These are phyloP conservation scores for Sitta europaea DNA, from an alignment of 2,113 vertebrate genomes.

Conservation along the genomic window DNA sequence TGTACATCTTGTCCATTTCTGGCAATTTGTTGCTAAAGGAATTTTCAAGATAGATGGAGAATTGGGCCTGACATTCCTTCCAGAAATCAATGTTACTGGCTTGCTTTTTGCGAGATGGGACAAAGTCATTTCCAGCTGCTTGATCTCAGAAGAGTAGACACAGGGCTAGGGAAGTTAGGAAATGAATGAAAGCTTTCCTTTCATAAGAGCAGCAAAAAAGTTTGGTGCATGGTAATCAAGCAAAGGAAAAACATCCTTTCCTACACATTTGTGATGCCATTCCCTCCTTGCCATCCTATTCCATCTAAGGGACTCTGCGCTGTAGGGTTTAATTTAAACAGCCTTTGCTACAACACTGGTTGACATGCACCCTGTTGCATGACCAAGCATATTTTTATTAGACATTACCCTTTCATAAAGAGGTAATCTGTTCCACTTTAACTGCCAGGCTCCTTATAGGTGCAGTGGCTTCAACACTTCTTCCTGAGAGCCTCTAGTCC, in stretches of 20 bases:
- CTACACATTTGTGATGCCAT: not conserved
- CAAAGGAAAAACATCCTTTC: not conserved
- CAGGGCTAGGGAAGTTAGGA: not conserved
- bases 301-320: not conserved
- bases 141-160: not conserved
- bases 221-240: not conserved
- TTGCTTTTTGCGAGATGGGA: too few species aligned
- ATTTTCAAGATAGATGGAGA: not conserved
- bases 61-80: not conserved
- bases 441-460: not conserved
- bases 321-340: not conserved
- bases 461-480: not conserved
- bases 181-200: not conserved
- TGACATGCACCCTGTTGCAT: not conserved
- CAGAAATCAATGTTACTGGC: not conserved
- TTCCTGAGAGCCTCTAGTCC: not conserved
- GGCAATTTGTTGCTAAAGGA: not conserved
- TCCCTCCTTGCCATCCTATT: not conserved
- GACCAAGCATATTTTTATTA: not conserved
- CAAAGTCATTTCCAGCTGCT: too few species aligned
- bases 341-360: not conserved
- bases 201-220: rapidly evolving
- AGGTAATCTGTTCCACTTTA: not conserved
- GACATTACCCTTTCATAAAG: not conserved
- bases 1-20: not conserved